Conservation (phyloP, 1,140 invertebrate genomes). For the Drosophila parabipectinata region DNA sequence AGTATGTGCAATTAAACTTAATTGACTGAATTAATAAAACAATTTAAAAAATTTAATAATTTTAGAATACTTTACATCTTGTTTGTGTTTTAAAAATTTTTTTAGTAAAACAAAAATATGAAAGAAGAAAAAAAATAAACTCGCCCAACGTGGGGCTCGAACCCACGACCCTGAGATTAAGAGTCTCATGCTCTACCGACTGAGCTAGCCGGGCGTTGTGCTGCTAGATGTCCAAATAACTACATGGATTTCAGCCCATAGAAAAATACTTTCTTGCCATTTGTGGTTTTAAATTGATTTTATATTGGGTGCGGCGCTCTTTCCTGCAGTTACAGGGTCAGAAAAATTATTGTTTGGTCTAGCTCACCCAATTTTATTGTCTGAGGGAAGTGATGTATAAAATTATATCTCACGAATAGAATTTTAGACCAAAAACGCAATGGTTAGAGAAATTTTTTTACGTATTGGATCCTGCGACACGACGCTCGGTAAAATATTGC, state of each 20-base stretch:
- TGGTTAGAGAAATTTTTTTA: too few species aligned
- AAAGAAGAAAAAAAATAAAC: background rate
- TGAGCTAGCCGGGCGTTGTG: constrained; percentile 90
- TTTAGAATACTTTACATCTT: too few species aligned
- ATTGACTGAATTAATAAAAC: too few species aligned
- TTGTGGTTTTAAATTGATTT: background rate
- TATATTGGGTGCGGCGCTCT: background rate
- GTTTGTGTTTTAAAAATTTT: too few species aligned
- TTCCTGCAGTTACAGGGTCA: background rate
- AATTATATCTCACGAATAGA: constrained; percentile 56
- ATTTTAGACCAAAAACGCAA: background rate
- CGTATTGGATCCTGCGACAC: constrained; percentile 1
- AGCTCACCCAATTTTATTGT: constrained; percentile 51
- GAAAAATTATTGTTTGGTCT: constrained; percentile 61
- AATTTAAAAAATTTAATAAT: too few species aligned
- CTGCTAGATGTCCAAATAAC: accelerated
- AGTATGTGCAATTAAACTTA: too few species aligned
- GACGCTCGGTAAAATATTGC: constrained; percentile 58
- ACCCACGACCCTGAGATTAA: constrained; percentile 96
- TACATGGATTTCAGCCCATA: constrained; percentile 39
- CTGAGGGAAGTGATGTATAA: constrained; percentile 68
- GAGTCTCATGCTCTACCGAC: constrained; percentile 96
- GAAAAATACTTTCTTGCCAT: background rate
- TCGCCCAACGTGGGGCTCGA: constrained; percentile 94
- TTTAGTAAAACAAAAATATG: too few species aligned